These are phyloP conservation scores for Rhogogaster chlorosoma DNA, from an alignment of 2,888 invertebrate species.

Conservation along the genomic window DNA sequence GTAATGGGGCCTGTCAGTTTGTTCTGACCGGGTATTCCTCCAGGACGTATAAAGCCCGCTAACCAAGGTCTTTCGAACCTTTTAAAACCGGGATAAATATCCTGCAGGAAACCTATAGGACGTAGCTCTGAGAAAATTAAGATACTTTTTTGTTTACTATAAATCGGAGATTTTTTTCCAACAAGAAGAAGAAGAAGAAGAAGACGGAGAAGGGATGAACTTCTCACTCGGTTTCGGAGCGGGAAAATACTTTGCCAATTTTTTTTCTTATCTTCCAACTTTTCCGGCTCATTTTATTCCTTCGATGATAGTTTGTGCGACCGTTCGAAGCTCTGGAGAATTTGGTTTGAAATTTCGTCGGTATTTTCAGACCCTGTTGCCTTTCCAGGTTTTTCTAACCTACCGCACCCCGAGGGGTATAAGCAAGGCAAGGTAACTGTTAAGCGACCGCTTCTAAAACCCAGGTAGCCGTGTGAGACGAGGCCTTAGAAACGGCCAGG, in stretches of 20 bases:
- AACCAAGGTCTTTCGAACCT: neutral
- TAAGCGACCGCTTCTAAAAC: conserved; percentile 31
- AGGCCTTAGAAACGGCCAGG: conserved; percentile 9
- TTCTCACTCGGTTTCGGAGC: neutral
- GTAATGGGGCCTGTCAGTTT: conserved; percentile 48
- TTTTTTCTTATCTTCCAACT: neutral
- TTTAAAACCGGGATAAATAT: neutral
- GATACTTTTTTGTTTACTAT: neutral
- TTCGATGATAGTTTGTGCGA: neutral
- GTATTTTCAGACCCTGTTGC: neutral
- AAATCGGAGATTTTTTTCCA: neutral
- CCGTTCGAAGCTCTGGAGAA: neutral
- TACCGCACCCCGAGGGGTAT: neutral
- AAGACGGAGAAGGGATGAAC: neutral
- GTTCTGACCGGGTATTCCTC: conserved; percentile 22
- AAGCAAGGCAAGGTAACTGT: conserved; percentile 31
- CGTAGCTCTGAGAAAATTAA: neutral
- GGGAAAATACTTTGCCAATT: too few relatives aligned
- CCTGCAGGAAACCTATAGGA: neutral
- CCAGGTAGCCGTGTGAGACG: conserved; percentile 18
- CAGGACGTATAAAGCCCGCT: neutral
- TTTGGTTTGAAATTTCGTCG: neutral
- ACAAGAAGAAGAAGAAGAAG: too few relatives aligned
- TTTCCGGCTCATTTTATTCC: neutral
- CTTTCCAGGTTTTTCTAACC: neutral